Percentiles rank a stretch among this genome's conserved stretches.
These are phyloP conservation scores for Halictus rubicundus DNA, from an alignment of 1,140 invertebrate genomes.

Conservation along the genomic window DNA sequence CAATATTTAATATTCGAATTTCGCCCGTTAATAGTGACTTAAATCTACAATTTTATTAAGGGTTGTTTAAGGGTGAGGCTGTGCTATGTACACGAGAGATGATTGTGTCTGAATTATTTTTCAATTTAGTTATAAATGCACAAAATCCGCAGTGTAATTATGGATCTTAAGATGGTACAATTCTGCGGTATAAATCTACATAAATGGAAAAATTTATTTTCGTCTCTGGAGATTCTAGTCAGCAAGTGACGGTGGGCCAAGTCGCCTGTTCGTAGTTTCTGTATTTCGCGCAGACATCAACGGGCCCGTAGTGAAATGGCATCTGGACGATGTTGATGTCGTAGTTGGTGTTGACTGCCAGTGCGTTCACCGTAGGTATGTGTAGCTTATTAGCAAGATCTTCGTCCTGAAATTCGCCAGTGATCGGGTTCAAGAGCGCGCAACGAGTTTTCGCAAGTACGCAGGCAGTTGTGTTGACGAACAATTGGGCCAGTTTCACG, in stretches of 20 bases:
- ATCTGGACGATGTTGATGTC: constrained; percentile 73
- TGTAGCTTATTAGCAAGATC: constrained; percentile 61
- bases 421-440: constrained; percentile 68
- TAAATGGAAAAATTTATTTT: too few species aligned
- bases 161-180: too few species aligned
- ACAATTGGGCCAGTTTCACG: constrained; percentile 64
- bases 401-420: constrained; percentile 64
- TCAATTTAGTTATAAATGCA: too few species aligned
- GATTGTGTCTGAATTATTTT: too few species aligned
- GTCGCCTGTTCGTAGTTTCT: constrained; percentile 67
- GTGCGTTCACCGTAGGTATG: constrained; percentile 65
- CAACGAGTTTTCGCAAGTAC: constrained; percentile 74
- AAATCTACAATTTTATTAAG: too few species aligned
- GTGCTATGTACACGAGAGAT: too few species aligned
- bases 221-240: not conserved
- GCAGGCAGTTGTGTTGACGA: constrained; percentile 72
- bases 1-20: too few species aligned
- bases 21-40: too few species aligned
- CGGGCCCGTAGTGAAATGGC: constrained; percentile 60
- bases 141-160: too few species aligned
- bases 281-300: constrained; percentile 71
- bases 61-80: too few species aligned
- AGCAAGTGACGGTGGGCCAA: constrained; percentile 71
- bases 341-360: constrained; percentile 72
- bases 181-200: too few species aligned